A percentile compares a stretch with the other conserved stretches of the same genome.
These are phyloP conservation scores for Pheosia gnoma DNA, from an alignment of 2,888 invertebrate species.

Conservation along the genomic window DNA sequence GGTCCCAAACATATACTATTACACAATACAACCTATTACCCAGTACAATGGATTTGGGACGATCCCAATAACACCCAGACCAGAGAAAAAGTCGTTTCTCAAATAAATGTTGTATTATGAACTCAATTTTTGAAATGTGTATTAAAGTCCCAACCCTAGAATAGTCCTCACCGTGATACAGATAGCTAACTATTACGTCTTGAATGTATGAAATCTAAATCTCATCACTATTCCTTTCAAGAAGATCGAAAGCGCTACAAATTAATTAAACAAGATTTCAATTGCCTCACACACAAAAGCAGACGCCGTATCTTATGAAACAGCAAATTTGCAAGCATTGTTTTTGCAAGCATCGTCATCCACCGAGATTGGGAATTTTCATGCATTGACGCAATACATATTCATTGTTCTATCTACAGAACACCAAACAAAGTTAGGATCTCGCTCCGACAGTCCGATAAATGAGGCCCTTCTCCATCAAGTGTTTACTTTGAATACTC, in stretches of 20 bases:
- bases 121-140: no score
- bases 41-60: no score
- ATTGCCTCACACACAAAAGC: conserved; percentile 8
- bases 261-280: conserved; percentile 6
- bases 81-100: no score
- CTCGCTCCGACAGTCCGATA: conserved; percentile 33
- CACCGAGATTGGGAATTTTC: conserved; percentile 16
- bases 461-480: conserved; percentile 44
- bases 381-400: conserved; percentile 15
- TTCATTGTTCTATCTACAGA: conserved; percentile 35
- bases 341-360: conserved; percentile 24
- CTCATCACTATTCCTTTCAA: not conserved
- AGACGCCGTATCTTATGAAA: conserved; percentile 10
- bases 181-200: not conserved
- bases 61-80: no score
- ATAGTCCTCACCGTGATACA: no score
- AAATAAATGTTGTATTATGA: no score
- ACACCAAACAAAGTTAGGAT: conserved; percentile 41
- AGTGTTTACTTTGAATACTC: conserved; percentile 51
- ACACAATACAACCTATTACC: no score
- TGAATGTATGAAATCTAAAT: not conserved
- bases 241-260: conserved; percentile 1
- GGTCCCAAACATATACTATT: no score
- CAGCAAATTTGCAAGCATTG: conserved; percentile 16
- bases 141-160: no score